Evolutionary conservation across 2,113 vertebrate genomes (phyloP).

Genomic region (Scomber colias): DNA sequence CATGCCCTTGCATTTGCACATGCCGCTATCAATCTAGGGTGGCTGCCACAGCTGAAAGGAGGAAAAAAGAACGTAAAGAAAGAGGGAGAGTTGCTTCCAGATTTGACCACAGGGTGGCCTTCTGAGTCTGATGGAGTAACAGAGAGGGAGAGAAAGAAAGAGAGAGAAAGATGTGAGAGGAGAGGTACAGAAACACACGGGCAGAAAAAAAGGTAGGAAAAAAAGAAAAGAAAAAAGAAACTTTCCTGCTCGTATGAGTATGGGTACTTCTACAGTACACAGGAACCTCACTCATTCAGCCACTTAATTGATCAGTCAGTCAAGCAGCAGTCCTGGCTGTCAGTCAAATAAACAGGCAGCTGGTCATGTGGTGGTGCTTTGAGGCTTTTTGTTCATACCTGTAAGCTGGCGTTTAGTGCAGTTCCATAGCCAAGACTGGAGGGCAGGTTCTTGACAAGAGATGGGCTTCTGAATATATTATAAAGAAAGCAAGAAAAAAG

Average conservation of each 20-base stretch:
- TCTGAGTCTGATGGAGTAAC: constrained; percentile 61
- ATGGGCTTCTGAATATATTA: constrained; percentile 90
- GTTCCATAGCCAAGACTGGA: constrained; percentile 98
- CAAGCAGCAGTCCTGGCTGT: constrained; percentile 28
- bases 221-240: constrained; percentile 51
- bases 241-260: constrained; percentile 12
- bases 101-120: constrained; percentile 80
- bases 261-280: constrained; percentile 40
- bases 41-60: constrained; percentile 73
- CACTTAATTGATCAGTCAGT: constrained; percentile 35
- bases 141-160: constrained; percentile 4
- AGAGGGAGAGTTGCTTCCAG: constrained; percentile 67
- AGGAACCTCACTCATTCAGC: constrained; percentile 17
- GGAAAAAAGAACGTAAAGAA: constrained; percentile 59
- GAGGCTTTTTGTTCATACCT: constrained; percentile 84
- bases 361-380: constrained; percentile 20
- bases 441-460: constrained; percentile 98
- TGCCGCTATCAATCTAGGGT: constrained; percentile 93
- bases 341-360: constrained; percentile 37
- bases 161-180: neutral
- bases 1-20: constrained; percentile 94
- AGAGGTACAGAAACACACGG: constrained; percentile 1
- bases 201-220: neutral
- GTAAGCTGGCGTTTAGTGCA: constrained; percentile 98
- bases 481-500: constrained; percentile 34